Base-by-base conservation (phyloP, 2,888 invertebrate species). In the Spodoptera exigua region DNA sequence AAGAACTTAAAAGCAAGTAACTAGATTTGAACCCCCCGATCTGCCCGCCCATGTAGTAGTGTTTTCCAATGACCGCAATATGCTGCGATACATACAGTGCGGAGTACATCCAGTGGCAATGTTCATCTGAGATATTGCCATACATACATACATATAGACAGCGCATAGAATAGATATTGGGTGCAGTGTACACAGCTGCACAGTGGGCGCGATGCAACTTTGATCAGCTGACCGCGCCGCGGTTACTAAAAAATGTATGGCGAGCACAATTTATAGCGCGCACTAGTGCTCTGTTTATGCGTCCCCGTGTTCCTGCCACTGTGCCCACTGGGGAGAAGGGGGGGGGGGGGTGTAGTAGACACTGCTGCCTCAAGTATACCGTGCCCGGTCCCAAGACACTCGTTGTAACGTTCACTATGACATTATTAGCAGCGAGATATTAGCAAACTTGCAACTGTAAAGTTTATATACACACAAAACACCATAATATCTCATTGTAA, bases 151-250 rank as follows among this genome's bases (percentile, higher is more conserved):
- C 46, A 7, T 7, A 27, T 18, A 18, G n/a, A n/a, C n/a, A n/a
- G n/a, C n/a, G n/a, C n/a, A n/a, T n/a, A n/a, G n/a, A n/a, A 3
- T 18, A 18, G 2, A 18, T 16, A n/a, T 14, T 21, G 1, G 17
- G 34, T 11, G 36, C 35, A 39, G 16, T 3, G 37, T 7, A n/a
- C 37, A 32, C 69, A 68, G 39, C 36, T 54, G 73, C 51, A 54
- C 9, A 13, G 14, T 36, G 34, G 14, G 21, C 21, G 47, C 55
- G 60, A 41, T 69, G 74, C 69, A 69, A 67, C 18, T 69, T 69
- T 69, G 69, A 69, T 73, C 61, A 69, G 74, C 44, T 69, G 74
- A 61, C 70, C 62, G 68, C 51, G 12, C 41, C 27, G 54, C 37
- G 44, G 53, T 34, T 47, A 48, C 62, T 69, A 54, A 61, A 70